Evolutionary conservation across 2,888 invertebrate species (phyloP).

Genomic region (Eupithecia vulgata): DNA sequence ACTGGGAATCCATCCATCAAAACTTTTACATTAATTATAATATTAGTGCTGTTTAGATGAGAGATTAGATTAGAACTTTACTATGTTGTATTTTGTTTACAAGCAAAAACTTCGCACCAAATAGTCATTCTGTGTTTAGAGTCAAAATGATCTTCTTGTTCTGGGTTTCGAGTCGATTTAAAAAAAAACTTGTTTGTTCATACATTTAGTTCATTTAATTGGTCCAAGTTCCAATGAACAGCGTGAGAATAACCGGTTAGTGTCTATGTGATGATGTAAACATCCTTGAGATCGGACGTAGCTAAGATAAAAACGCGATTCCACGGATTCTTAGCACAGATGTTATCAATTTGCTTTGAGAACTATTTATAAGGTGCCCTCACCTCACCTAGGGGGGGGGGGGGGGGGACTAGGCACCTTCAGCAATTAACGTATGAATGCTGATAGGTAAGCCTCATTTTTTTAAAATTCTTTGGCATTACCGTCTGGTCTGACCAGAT

Average conservation of each 20-base stretch:
- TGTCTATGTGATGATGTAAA: conserved; percentile 54
- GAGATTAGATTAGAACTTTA: neutral
- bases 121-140: neutral
- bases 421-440: too few species aligned
- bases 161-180: too few species aligned
- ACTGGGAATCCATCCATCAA: neutral
- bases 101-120: neutral
- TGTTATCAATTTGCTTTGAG: too few species aligned
- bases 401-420: too few species aligned
- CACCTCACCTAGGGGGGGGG: too few species aligned
- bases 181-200: conserved; percentile 12
- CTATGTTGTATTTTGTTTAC: neutral
- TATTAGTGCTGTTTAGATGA: neutral
- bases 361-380: too few species aligned
- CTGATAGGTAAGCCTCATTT: too few species aligned
- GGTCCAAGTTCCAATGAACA: conserved; percentile 38
- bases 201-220: conserved; percentile 32
- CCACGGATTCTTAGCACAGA: conserved; percentile 20
- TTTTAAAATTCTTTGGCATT: too few species aligned
- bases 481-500: too few species aligned
- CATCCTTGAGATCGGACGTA: conserved; percentile 64
- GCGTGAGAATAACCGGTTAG: conserved; percentile 60
- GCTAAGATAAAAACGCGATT: conserved; percentile 46
- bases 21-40: neutral
- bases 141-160: neutral